Percentiles rank a stretch among this genome's conserved stretches.
phyloP scores from a whole-genome alignment of 2,888 invertebrate species.

The Cepaea hortensis region DNA sequence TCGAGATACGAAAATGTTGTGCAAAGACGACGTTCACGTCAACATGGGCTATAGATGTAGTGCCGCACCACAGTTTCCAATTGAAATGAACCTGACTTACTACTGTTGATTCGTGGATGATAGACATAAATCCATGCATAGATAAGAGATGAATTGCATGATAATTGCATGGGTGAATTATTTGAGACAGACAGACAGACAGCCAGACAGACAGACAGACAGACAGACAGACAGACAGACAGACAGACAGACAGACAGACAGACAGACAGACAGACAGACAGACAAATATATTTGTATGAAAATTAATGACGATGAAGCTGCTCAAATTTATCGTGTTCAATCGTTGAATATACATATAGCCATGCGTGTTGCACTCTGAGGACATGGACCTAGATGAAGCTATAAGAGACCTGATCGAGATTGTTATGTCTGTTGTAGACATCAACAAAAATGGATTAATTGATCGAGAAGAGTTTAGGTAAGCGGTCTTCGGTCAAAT shows the following conservation, averaged over 20 bases:
- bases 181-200: neutral
- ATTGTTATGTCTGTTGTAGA: slow-evolving; percentile 14
- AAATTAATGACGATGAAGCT: neutral
- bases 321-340: neutral
- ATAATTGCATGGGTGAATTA: too few species aligned
- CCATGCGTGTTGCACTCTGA: neutral
- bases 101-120: too few species aligned
- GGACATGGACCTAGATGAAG: slow-evolving; percentile 17
- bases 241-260: neutral
- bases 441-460: slow-evolving; percentile 9
- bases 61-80: too few species aligned
- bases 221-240: neutral
- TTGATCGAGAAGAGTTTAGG: slow-evolving; percentile 31
- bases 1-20: too few species aligned
- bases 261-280: neutral
- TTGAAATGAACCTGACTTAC: too few species aligned
- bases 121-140: too few species aligned
- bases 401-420: slow-evolving; percentile 22
- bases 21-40: too few species aligned
- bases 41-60: too few species aligned
- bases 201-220: neutral
- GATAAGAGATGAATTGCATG: too few species aligned
- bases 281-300: neutral
- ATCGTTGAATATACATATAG: neutral
- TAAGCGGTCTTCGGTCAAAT: neutral